phyloP scores from a whole-genome alignment of 2,113 vertebrate genomes.

The Larimichthys polyactis region DNA sequence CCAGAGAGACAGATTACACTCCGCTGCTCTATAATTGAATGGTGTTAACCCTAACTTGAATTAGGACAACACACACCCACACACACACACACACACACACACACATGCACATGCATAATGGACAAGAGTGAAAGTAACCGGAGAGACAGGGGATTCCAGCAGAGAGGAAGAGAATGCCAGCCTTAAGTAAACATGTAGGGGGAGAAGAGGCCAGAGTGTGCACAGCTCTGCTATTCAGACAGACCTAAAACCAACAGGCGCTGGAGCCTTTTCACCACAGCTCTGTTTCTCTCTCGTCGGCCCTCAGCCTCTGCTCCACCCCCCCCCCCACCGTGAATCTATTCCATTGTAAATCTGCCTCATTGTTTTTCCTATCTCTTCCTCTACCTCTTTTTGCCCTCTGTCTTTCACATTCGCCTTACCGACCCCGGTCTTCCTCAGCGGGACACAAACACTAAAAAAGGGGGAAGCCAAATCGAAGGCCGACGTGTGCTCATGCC shows the following conservation, averaged over 20 bases:
- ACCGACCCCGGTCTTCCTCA: conserved; percentile 15
- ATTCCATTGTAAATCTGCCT: conserved; percentile 67
- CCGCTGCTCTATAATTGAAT: conserved; percentile 62
- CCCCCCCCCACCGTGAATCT: conserved; percentile 27
- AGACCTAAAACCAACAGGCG: conserved; percentile 79
- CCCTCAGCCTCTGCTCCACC: conserved; percentile 32
- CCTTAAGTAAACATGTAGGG: conserved; percentile 79
- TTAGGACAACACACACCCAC: conserved; percentile 50
- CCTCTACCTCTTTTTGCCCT: conserved; percentile 53
- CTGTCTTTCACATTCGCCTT: conserved; percentile 61
- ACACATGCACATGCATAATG: conserved; percentile 54
- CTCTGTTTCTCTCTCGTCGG: conserved; percentile 46
- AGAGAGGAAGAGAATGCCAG: conserved; percentile 81
- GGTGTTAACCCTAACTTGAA: conserved; percentile 60
- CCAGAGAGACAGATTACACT: conserved; percentile 52
- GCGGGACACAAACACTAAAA: conserved; percentile 20
- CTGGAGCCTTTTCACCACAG: conserved; percentile 68
- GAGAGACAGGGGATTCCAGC: conserved; percentile 79
- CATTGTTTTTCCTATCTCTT: conserved; percentile 74
- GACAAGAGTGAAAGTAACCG: conserved; percentile 73
- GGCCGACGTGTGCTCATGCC: conserved; percentile 11
- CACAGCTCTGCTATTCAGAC: conserved; percentile 78
- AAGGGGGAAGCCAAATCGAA: neutral
- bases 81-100: conserved; percentile 30
- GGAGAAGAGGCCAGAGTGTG: conserved; percentile 75